Base-by-base conservation (phyloP, 2,888 invertebrate species). In the Tetheella fluctuosa region DNA sequence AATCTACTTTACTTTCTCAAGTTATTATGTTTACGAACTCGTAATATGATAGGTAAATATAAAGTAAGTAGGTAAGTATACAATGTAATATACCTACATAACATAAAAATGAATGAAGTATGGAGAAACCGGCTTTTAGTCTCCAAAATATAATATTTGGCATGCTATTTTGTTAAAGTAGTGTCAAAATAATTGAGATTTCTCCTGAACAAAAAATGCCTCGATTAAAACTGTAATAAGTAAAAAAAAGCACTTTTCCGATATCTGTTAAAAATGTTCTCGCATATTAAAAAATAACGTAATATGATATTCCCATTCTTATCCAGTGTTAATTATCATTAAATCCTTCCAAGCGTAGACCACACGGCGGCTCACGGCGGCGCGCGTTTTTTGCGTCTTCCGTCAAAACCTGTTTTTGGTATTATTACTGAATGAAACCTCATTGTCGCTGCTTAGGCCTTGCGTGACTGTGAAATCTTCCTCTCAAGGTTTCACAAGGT, bases 401-500 rank as follows among this genome's bases (percentile, higher is more conserved):
- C 83, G 82, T 59, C 63, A 61, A 71, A 84, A 89, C 89, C 81
- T 71, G 88, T 88, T 84, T 64, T 65, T 63, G 57, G 58, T 65
- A 67, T 67, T 63, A 62, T 57, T 59, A 65, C 48, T 48, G 23
- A 72, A 66, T 71, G 71, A 74, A 69, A 69, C 68, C 65, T 66
- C 63, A 62, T 61, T 64, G 60, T 48, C 48, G 10, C 20, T 48
- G 20, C 52, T 57, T 25, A 54, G 13, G 56, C 39, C 23, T 64
- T 15, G 54, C 56, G 52, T 55, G 60, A 59, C 63, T 67, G 63
- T 59, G 58, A 68, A 69, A 63, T 63, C 68, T 69, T 61, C 64
- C 67, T 64, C 58, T 62, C 58, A 64, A 69, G 58, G 61, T 59
- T 68, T 59, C 52, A 57, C 23, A 17, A 59, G 55, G 62, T 54